Percentiles rank a stretch among this genome's conserved stretches.
Conservation (phyloP, 2,113 vertebrate genomes). For the Zingel zingel region DNA sequence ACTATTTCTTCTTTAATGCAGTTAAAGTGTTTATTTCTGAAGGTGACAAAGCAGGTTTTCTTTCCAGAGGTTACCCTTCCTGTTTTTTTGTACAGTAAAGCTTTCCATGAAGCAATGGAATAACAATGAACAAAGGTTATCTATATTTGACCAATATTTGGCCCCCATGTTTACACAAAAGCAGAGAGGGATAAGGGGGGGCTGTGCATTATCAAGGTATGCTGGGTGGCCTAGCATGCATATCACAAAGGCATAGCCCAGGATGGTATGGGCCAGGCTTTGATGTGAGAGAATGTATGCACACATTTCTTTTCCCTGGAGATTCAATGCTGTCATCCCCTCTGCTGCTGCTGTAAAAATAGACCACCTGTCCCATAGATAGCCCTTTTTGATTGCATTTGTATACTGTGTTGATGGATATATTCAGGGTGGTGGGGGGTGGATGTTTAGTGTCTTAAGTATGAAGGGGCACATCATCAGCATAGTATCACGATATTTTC, state of each 20-base stretch:
- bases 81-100: slow-evolving; percentile 37
- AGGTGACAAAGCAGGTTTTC: background rate
- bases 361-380: slow-evolving; percentile 75
- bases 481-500: too few species aligned
- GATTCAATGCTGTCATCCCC: slow-evolving; percentile 59
- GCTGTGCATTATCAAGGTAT: slow-evolving; percentile 35
- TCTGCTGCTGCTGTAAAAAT: slow-evolving; percentile 74
- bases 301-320: slow-evolving; percentile 56
- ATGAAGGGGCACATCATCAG: background rate
- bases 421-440: slow-evolving; percentile 41
- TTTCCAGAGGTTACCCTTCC: slow-evolving; percentile 3
- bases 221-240: slow-evolving; percentile 52
- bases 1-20: background rate
- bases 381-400: slow-evolving; percentile 73
- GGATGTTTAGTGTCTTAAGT: slow-evolving; percentile 24
- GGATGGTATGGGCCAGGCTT: slow-evolving; percentile 55
- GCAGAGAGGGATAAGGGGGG: background rate
- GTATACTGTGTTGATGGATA: slow-evolving; percentile 70
- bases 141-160: slow-evolving; percentile 46
- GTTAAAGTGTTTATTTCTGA: background rate
- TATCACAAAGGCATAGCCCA: slow-evolving; percentile 36
- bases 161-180: slow-evolving; percentile 37
- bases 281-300: slow-evolving; percentile 64
- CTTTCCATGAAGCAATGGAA: slow-evolving; percentile 31
- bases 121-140: slow-evolving; percentile 27